Base-by-base conservation (phyloP, 1,140 invertebrate species). In the Ips typographus region DNA sequence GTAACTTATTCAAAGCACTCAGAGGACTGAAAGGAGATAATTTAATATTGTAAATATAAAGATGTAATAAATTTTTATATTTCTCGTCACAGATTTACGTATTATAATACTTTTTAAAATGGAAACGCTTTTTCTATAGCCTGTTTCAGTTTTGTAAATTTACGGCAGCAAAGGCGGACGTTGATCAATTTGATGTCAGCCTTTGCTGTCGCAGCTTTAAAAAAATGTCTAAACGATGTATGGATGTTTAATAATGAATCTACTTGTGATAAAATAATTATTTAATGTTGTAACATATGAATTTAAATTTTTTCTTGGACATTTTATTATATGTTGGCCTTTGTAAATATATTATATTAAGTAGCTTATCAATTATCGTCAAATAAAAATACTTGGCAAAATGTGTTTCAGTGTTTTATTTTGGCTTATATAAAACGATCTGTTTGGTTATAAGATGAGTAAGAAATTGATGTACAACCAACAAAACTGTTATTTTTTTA, bases 321-420 rank as follows among this genome's bases (percentile, higher is more conserved):
- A 68, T 68, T 68, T 66, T 68, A 68, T 68, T 62, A 68, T 68
- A 68, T 62, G 66, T 68, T 68, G 66, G 66, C 66, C 58, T 53
- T 62, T 68, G 66, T 68, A 68, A 68, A 68, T 68, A 55, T 22
- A 68, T 62, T 68, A 68, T 68, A 68, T 68, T 68, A 59, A 52
- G 66, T 68, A 68, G 66, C 66, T 68, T 68, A 68, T 60, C 60
- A 42, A 68, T 22, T 22, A 22, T 22, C 36, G 37, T 55, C 8
- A 55, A 55, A 38, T 36, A 55, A 55, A 47, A 36, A 55, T 36
- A 55, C 7, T 55, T 55, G n/a, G 44, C 44, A 55, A 55, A 55
- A 22, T 38, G 5, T 1, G 1, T 1, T 49, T 49, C 6, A 49
- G 44, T 3, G 6, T 49, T 49, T 49, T 49, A 5, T 49, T 49